phyloP scores from a whole-genome alignment of 2,797 vertebrate species.

The Alca torda region DNA sequence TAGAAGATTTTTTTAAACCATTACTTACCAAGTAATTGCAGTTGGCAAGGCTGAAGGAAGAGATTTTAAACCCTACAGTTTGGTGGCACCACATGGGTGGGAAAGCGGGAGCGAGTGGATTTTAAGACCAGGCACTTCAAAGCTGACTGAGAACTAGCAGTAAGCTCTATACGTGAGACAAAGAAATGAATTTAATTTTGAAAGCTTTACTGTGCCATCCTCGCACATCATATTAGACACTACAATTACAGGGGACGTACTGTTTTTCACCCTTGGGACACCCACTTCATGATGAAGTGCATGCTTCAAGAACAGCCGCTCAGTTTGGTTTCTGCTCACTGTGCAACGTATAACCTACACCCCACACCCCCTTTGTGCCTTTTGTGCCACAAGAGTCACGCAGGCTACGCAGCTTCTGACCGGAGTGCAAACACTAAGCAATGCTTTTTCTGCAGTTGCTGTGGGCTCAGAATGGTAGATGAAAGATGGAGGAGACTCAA shows the following conservation, averaged over 20 bases:
- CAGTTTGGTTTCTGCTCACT: neutral
- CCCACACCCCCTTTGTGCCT: neutral
- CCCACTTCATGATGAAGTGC: neutral
- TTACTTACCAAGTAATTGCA: neutral
- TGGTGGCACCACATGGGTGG: neutral
- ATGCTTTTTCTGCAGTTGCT: neutral
- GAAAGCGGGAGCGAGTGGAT: neutral
- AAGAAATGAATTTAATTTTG: neutral
- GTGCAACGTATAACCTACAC: neutral
- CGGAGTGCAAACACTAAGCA: fast-evolving
- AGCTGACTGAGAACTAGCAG: neutral
- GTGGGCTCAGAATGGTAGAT: neutral
- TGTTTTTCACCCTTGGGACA: neutral
- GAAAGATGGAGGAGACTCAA: neutral
- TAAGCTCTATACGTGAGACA: neutral
- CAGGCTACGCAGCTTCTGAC: neutral
- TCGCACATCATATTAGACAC: neutral
- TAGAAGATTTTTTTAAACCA: neutral
- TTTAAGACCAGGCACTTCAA: neutral
- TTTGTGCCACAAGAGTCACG: neutral
- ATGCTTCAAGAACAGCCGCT: neutral
- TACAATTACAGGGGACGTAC: neutral
- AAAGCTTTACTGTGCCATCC: neutral
- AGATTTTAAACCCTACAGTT: neutral
- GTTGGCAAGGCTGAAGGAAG: neutral